Conservation (phyloP, 2,113 vertebrate genomes). For the Austrofundulus limnaeus region DNA sequence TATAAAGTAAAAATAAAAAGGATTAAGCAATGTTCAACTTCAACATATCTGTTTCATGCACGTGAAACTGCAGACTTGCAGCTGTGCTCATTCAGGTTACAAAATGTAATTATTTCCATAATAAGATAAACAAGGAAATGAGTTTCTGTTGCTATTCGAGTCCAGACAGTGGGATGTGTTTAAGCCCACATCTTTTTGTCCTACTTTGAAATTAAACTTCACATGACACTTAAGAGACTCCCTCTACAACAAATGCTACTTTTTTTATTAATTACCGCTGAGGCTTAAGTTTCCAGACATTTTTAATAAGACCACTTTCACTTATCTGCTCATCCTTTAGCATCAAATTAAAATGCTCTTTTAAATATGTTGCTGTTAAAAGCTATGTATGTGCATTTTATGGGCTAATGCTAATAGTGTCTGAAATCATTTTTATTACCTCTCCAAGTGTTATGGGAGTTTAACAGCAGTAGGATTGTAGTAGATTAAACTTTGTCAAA, state of each 20-base stretch:
- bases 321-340: conserved; percentile 55
- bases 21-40: conserved; percentile 14
- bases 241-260: conserved; percentile 52
- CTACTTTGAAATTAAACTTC: conserved; percentile 72
- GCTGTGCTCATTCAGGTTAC: conserved; percentile 32
- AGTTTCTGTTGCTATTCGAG: conserved; percentile 40
- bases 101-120: conserved; percentile 56
- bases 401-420: too few species aligned
- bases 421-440: background rate
- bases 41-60: conserved; percentile 1
- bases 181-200: conserved; percentile 65
- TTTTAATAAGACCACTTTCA: conserved; percentile 60
- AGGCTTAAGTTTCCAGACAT: conserved; percentile 54
- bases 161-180: conserved; percentile 47
- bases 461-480: background rate
- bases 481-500: background rate
- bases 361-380: background rate
- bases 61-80: conserved; percentile 1
- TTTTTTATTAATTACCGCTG: conserved; percentile 72
- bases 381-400: background rate
- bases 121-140: conserved; percentile 60
- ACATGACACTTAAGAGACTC: conserved; percentile 65
- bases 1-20: background rate
- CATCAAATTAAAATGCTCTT: conserved; percentile 20
- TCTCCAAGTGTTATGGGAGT: background rate